Evolutionary conservation across 2,113 vertebrate genomes (phyloP).

Genomic region (Cervus canadensis): DNA sequence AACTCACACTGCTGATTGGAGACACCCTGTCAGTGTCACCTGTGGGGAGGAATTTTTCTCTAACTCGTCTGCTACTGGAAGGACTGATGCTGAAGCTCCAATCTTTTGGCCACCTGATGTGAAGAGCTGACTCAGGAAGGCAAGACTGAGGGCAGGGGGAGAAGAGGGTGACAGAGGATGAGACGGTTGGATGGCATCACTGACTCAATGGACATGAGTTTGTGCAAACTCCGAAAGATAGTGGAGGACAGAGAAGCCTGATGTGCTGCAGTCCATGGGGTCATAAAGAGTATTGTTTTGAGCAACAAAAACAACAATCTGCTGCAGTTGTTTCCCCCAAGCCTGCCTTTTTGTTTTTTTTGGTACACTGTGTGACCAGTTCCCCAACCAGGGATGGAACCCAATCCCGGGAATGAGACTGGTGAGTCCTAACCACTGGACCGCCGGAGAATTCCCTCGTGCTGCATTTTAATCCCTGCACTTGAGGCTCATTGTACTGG

Average conservation of each 20-base stretch:
- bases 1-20: background rate
- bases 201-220: background rate
- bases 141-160: background rate
- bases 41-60: background rate
- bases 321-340: background rate
- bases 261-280: background rate
- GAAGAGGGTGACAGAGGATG: background rate
- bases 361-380: background rate
- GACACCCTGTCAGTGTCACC: background rate
- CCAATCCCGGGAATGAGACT: background rate
- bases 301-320: background rate
- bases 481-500: background rate
- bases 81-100: background rate
- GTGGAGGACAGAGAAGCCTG: background rate
- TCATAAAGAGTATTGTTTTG: background rate
- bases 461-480: background rate
- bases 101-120: background rate
- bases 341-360: background rate
- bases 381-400: background rate
- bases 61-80: background rate
- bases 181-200: background rate
- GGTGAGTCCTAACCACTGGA: background rate
- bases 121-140: background rate
- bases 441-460: accelerated
- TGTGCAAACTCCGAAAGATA: background rate